Base-by-base conservation (phyloP, 2,113 vertebrate species). In the Hiodon tergisus region DNA sequence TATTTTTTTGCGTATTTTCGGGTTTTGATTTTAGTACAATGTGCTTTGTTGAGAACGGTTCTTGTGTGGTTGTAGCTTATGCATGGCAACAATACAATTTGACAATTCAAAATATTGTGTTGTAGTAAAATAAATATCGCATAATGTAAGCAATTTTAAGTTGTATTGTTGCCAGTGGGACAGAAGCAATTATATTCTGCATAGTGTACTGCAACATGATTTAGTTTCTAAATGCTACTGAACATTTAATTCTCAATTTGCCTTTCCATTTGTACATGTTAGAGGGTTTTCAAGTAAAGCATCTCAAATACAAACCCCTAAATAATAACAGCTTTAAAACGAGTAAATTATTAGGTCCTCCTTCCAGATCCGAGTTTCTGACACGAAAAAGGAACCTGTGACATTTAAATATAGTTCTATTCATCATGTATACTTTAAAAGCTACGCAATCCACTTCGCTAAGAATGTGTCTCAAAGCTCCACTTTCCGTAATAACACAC, bases 31-130 rank as follows among this genome's bases (percentile, higher is more conserved):
- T 17, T 74, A 13, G 55, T 6, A 57, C 62, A 75, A 67, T 52
- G 54, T 75, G 54, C 54, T 50, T 67, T 75, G 65, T 68, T 11
- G 46, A 66, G 46, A 50, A 63, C 54, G 13, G 4, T 69, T 69
- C 14, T 51, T 16, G 67, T 53, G 10, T 14, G 13, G 0, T 59
- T 9, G 58, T 69, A 50, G 17, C 14, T 47, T 50, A 3, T 17
- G 50, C 16, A 14, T 69, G 50, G 14, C 52, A 52, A 4, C 68
- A 17, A 48, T 54, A 69, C 55, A n/a, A 54, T n/a, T n/a, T 17
- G 55, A 54, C 48, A 50, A 47, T 68, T 68, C 13, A 69, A 13
- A 55, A 31, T 17, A 61, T 54, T 69, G 31, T 6, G n/a, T 54
- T 69, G 53, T 55, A 55, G 51, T 50, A 52, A n/a, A 69, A 53